Evolutionary conservation across 2,888 invertebrate genomes (phyloP).

Genomic region (Drosophila sordidapex): DNA sequence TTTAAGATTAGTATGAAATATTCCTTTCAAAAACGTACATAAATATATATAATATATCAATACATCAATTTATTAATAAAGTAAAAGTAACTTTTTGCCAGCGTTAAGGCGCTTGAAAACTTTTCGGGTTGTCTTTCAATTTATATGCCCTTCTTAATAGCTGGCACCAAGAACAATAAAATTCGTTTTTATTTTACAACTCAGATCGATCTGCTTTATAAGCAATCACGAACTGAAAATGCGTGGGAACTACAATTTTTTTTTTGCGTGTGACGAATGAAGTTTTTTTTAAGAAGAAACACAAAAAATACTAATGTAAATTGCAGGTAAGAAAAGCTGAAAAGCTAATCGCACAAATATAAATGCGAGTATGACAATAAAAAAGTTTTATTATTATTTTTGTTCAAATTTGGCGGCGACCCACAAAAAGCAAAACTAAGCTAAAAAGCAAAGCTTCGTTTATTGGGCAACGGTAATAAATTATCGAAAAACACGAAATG

Average conservation of each 20-base stretch:
- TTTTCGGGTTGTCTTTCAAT: constrained; percentile 18
- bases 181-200: constrained; percentile 50
- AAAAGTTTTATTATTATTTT: constrained; percentile 47
- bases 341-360: constrained; percentile 70
- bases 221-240: constrained; percentile 74
- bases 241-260: constrained; percentile 68
- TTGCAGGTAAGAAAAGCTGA: constrained; percentile 64
- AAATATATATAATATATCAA: background rate
- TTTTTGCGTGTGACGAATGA: constrained; percentile 74
- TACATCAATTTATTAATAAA: background rate
- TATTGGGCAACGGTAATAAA: constrained; percentile 79
- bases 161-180: constrained; percentile 59
- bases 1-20: background rate
- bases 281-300: constrained; percentile 41
- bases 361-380: constrained; percentile 73
- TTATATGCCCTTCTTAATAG: constrained; percentile 31
- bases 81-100: background rate
- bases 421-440: constrained; percentile 44
- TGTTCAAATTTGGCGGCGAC: constrained; percentile 24
- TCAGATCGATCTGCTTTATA: constrained; percentile 51
- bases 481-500: constrained; percentile 77
- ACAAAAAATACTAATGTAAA: constrained; percentile 46
- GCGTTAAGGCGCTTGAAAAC: background rate
- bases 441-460: constrained; percentile 50
- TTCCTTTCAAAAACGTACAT: too few species aligned